Conservation (phyloP, 2,888 invertebrate genomes). For the Acronicta psi region DNA sequence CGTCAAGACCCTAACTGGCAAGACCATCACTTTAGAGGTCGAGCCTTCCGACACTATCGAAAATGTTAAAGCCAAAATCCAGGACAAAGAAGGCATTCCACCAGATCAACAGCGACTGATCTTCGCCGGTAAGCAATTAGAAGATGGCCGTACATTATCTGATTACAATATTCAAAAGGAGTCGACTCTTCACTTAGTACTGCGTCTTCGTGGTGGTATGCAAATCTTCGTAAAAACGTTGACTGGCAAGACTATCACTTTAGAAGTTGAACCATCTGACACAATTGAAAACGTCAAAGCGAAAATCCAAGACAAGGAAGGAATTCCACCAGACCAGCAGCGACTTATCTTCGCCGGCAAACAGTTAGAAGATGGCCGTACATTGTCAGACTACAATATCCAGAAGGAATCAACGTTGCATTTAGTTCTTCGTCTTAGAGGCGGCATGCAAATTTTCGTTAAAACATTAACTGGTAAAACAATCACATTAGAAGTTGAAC, state of each 20-base stretch:
- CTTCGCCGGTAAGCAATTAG: slow-evolving; percentile 62
- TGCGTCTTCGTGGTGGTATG: slow-evolving; percentile 62
- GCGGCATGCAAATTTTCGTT: slow-evolving; percentile 65
- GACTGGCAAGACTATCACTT: slow-evolving; percentile 60
- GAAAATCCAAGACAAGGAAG: slow-evolving; percentile 63
- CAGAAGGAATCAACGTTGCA: slow-evolving; percentile 63
- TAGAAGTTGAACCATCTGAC: slow-evolving; percentile 60
- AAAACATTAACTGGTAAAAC: slow-evolving; percentile 63
- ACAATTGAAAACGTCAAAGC: slow-evolving; percentile 64
- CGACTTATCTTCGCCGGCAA: slow-evolving; percentile 62
- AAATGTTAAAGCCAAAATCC: slow-evolving; percentile 62
- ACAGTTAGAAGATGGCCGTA: slow-evolving; percentile 62
- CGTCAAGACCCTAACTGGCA: slow-evolving; percentile 61
- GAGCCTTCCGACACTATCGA: slow-evolving; percentile 63
- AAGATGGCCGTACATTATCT: slow-evolving; percentile 60
- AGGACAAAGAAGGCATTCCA: slow-evolving; percentile 63
- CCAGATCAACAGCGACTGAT: slow-evolving; percentile 63
- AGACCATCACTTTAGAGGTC: slow-evolving; percentile 61
- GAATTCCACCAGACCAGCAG: slow-evolving; percentile 64
- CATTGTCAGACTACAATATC: slow-evolving; percentile 60
- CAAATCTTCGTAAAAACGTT: slow-evolving; percentile 61
- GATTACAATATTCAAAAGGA: slow-evolving; percentile 65
- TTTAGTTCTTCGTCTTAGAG: slow-evolving; percentile 58
- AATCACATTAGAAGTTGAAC: slow-evolving; percentile 58
- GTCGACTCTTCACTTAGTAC: slow-evolving; percentile 55